Evolutionary conservation across 2,888 invertebrate genomes (phyloP), one percentile per base, ranked within the genome.

Genomic region (Anthophora plumipes): DNA sequence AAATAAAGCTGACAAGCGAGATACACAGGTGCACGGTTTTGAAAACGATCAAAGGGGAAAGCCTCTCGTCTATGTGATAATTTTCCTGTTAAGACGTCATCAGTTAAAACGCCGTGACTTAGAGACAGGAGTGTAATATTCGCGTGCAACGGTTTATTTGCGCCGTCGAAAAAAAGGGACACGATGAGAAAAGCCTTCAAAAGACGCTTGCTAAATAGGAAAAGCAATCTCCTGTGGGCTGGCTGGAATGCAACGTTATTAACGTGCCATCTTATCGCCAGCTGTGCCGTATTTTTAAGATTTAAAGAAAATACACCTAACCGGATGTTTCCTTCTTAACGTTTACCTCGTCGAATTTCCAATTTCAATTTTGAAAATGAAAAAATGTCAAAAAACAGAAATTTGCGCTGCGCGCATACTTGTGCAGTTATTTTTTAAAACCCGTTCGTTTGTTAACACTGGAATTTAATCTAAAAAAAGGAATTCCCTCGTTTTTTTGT

Each of bases 81-180:
- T 79, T 60, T 55, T 20, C 52, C 55, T 25, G 71, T 77, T 72
- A 71, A 71, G 46, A 71, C 67, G 67, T 72, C 67, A 55, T 72
- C 41, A 22, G 61, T 61, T 63, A 60, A 78, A 78, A 78, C 41
- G 68, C 37, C n/a, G 48, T 14, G 64, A 55, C 60, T 71, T 72
- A 66, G 41, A 63, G 63, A n/a, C n/a, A 17, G 52, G 59, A 46
- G 46, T 25, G 78, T 72, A 77, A 80, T 77, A 71, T 78, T 72
- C n/a, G n/a, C 72, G 55, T 25, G 61, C 50, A 46, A 54, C 72
- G 78, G 79, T 73, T 73, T 80, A 80, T 80, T 80, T 80, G 79
- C 79, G 64, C 73, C 63, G 78, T 80, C 55, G 72, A 64, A 78
- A 78, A 64, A 78, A 78, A 73, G 72, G 54, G 37, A n/a, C 20